Conservation (phyloP, 2,888 invertebrate species). For the Drosophila lutescens region DNA sequence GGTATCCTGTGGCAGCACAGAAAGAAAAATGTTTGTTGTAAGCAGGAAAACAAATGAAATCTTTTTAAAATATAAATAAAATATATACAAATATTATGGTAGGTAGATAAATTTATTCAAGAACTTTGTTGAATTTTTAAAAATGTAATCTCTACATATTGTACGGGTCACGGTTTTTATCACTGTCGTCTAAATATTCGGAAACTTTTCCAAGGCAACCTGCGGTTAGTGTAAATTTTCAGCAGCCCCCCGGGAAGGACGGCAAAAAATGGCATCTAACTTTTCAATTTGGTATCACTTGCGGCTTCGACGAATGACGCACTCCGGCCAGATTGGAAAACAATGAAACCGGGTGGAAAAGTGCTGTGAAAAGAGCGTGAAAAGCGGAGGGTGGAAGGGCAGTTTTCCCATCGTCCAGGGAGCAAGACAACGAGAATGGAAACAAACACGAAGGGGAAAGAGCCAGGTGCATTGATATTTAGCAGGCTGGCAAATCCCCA, state of each 20-base stretch:
- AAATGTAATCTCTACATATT: neutral
- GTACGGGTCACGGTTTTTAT: neutral
- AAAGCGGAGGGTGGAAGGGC: slow-evolving; percentile 42
- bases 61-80: too few species aligned
- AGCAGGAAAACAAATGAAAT: neutral
- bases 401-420: slow-evolving; percentile 8
- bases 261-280: slow-evolving; percentile 48
- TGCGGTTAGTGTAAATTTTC: slow-evolving; percentile 2
- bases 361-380: slow-evolving; percentile 64
- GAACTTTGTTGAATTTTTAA: too few species aligned
- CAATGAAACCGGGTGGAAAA: slow-evolving; percentile 55
- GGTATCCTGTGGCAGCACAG: neutral
- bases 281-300: slow-evolving; percentile 66
- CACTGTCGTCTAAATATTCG: neutral
- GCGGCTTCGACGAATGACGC: slow-evolving; percentile 64
- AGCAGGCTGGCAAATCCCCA: slow-evolving; percentile 17
- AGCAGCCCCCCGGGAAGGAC: neutral
- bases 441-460: slow-evolving; percentile 8
- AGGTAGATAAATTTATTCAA: too few species aligned
- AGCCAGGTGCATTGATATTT: slow-evolving; percentile 54
- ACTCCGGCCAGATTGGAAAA: slow-evolving; percentile 66
- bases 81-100: too few species aligned
- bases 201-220: slow-evolving; percentile 20
- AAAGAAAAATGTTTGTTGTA: neutral
- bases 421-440: slow-evolving; percentile 25